These are phyloP conservation scores for Sitophilus oryzae DNA, from an alignment of 1,140 invertebrate genomes.

Conservation along the genomic window DNA sequence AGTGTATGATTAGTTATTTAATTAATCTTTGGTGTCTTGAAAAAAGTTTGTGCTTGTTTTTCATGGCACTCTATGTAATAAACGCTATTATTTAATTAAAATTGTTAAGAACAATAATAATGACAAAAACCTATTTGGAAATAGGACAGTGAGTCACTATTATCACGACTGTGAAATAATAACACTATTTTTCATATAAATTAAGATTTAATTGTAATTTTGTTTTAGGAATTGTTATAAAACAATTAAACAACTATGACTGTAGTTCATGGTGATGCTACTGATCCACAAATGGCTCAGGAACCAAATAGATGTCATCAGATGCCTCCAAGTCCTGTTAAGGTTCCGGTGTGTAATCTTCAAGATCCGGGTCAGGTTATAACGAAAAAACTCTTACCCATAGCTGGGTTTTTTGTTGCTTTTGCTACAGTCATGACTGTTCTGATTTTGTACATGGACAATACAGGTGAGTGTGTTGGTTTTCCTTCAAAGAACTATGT, in stretches of 20 bases:
- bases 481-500: not conserved
- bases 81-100: too few relatives aligned
- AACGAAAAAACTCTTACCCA: constrained; percentile 51
- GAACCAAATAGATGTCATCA: constrained; percentile 1
- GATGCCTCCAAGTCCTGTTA: constrained; percentile 4
- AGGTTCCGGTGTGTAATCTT: not conserved
- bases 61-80: too few relatives aligned
- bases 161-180: too few relatives aligned
- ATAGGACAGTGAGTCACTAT: not conserved
- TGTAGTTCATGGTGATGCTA: not conserved
- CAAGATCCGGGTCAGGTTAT: constrained; percentile 7
- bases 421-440: constrained; percentile 62
- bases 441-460: constrained; percentile 60
- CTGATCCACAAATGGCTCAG: not conserved
- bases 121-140: not conserved
- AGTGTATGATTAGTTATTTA: too few relatives aligned
- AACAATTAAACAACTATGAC: too few relatives aligned
- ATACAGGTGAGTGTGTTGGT: constrained; percentile 49
- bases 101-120: too few relatives aligned
- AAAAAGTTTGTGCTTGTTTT: too few relatives aligned
- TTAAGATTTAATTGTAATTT: too few relatives aligned
- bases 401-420: constrained; percentile 56
- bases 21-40: too few relatives aligned
- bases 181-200: too few relatives aligned
- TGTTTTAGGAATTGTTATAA: too few relatives aligned